Percentiles rank a stretch among this genome's conserved stretches.
phyloP scores from a whole-genome alignment of 2,888 invertebrate species.

The Campaea margaritaria region DNA sequence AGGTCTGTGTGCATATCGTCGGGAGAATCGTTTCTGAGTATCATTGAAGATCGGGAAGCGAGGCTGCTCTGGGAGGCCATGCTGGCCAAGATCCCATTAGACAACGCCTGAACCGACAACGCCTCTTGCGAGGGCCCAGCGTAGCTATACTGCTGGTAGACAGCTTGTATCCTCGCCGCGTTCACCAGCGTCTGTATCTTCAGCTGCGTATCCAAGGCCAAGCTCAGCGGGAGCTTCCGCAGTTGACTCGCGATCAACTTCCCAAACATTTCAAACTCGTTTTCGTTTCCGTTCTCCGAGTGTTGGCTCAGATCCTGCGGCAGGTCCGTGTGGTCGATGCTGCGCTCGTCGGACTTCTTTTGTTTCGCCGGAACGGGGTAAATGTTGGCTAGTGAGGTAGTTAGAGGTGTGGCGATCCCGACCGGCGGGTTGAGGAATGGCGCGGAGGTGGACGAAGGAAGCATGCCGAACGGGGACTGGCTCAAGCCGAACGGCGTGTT shows the following conservation, averaged over 20 bases:
- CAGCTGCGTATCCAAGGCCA: constrained; percentile 78
- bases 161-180: constrained; percentile 78
- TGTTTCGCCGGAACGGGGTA: constrained; percentile 77
- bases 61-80: constrained; percentile 72
- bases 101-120: constrained; percentile 76
- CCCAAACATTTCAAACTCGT: constrained; percentile 82
- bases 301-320: constrained; percentile 81
- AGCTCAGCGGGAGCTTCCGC: constrained; percentile 74
- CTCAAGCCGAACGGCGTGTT: constrained; percentile 77
- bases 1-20: constrained; percentile 72
- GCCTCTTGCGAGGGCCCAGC: constrained; percentile 80
- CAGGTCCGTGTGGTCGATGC: constrained; percentile 62
- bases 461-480: constrained; percentile 73
- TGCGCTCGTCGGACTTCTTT: constrained; percentile 73
- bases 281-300: constrained; percentile 77
- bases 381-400: constrained; percentile 77
- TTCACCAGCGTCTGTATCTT: constrained; percentile 80
- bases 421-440: constrained; percentile 79
- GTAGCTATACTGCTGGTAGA: constrained; percentile 80
- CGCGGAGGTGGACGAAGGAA: constrained; percentile 70
- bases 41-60: constrained; percentile 61
- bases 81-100: constrained; percentile 77
- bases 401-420: constrained; percentile 79
- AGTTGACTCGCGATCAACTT: constrained; percentile 80
- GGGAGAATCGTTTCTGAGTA: constrained; percentile 69